These are phyloP conservation scores for Potamilus streckersoni DNA, from an alignment of 1,140 invertebrate genomes.

Conservation along the genomic window DNA sequence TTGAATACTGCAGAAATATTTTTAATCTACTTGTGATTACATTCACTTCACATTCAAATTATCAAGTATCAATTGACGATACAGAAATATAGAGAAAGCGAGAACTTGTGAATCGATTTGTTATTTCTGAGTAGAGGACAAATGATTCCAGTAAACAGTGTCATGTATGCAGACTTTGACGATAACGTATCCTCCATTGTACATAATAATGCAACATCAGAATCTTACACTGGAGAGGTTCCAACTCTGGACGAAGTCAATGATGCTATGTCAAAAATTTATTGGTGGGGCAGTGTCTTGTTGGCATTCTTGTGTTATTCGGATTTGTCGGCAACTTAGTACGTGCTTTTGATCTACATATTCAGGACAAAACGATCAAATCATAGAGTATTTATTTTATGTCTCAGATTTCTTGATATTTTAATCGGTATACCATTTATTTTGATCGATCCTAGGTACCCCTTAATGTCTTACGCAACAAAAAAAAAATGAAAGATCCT, in stretches of 20 bases:
- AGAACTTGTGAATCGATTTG: no score
- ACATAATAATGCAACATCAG: no score
- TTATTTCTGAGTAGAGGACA: no score
- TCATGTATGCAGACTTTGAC: no score
- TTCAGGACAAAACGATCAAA: constrained; percentile 46
- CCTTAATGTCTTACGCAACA: constrained; percentile 44
- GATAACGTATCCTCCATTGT: no score
- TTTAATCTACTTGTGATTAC: no score
- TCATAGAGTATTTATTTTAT: constrained; percentile 51
- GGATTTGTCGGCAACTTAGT: constrained; percentile 49
- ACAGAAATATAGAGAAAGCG: no score
- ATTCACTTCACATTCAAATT: no score
- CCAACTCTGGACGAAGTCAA: constrained; percentile 22
- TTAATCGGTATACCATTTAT: constrained; percentile 56
- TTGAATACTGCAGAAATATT: no score
- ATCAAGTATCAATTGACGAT: no score
- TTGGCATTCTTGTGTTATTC: constrained; percentile 38
- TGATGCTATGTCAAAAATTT: constrained; percentile 1
- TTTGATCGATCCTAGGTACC: constrained; percentile 41
- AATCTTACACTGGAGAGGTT: no score
- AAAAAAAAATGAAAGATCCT: constrained; percentile 47
- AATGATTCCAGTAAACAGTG: no score
- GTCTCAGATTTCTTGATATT: constrained; percentile 49
- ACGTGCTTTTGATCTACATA: constrained; percentile 54
- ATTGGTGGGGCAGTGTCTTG: constrained; percentile 18